Evolutionary conservation across 2,888 invertebrate genomes (phyloP).

Genomic region (Drosophila macrothrix): DNA sequence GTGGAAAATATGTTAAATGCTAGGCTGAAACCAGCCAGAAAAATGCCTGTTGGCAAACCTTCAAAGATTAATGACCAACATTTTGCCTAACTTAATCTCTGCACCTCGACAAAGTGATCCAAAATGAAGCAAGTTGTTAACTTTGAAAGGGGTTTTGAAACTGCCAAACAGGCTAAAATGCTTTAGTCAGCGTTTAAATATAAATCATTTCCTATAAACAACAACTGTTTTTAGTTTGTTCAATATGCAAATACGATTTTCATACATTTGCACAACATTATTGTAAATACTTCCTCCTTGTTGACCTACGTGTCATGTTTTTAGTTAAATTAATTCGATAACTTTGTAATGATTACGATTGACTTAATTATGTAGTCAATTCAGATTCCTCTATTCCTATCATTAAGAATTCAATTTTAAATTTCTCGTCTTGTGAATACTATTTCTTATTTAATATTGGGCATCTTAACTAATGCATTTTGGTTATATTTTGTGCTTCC

Average conservation of each 20-base stretch:
- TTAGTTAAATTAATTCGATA: neutral
- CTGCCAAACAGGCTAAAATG: neutral
- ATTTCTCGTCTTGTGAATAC: neutral
- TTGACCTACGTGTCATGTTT: too few species aligned
- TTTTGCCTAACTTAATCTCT: conserved; percentile 44
- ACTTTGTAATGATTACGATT: neutral
- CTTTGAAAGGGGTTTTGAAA: neutral
- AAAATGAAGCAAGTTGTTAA: conserved; percentile 23
- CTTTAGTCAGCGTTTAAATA: neutral
- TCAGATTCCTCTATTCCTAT: neutral
- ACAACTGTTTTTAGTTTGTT: neutral
- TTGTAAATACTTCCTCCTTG: neutral
- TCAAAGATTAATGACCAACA: conserved; percentile 39
- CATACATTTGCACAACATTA: neutral
- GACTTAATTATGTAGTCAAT: neutral
- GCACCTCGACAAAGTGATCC: conserved; percentile 7
- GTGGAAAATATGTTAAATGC: conserved; percentile 44
- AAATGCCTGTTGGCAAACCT: conserved; percentile 14
- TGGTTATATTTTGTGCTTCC: neutral
- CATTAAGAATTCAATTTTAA: neutral
- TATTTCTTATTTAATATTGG: neutral
- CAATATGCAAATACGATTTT: neutral
- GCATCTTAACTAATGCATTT: too few species aligned
- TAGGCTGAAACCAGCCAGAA: neutral
- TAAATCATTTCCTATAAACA: neutral